phyloP scores from a whole-genome alignment of 2,797 vertebrate genomes.

The Pogonophryne albipinna region DNA sequence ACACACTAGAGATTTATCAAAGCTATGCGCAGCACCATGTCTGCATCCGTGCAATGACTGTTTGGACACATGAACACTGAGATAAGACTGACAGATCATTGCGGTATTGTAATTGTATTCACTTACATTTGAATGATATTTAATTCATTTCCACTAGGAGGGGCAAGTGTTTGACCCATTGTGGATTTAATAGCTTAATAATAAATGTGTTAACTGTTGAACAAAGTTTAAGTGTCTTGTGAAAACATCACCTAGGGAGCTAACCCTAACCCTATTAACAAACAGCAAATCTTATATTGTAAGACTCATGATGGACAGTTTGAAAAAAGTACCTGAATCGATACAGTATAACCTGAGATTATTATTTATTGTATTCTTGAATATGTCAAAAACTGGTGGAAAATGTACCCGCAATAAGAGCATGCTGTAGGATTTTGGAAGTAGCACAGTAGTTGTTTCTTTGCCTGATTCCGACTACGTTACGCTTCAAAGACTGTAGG shows the following conservation, averaged over 20 bases:
- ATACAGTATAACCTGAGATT: too few relatives aligned
- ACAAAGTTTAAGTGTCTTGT: not conserved
- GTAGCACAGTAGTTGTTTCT: too few relatives aligned
- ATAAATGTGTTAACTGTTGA: not conserved
- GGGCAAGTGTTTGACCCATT: not conserved
- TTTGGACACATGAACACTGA: conserved; percentile 12
- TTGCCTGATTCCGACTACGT: too few relatives aligned
- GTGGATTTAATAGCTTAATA: not conserved
- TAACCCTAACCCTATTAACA: too few relatives aligned
- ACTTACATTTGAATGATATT: not conserved
- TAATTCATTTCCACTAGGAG: not conserved
- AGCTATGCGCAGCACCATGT: not conserved
- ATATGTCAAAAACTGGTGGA: too few relatives aligned
- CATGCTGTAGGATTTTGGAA: too few relatives aligned
- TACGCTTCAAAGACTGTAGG: not conserved
- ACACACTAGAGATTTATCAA: conserved; percentile 3
- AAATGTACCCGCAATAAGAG: too few relatives aligned
- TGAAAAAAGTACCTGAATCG: too few relatives aligned
- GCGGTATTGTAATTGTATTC: conserved; percentile 9
- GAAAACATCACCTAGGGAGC: not conserved
- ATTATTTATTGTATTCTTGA: not conserved
- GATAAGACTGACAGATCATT: conserved; percentile 18
- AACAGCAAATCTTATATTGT: too few relatives aligned
- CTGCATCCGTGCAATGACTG: too few relatives aligned
- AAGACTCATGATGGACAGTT: too few relatives aligned